These are phyloP conservation scores for Ctenomys sociabilis DNA, from an alignment of 2,113 vertebrate species.

Conservation along the genomic window DNA sequence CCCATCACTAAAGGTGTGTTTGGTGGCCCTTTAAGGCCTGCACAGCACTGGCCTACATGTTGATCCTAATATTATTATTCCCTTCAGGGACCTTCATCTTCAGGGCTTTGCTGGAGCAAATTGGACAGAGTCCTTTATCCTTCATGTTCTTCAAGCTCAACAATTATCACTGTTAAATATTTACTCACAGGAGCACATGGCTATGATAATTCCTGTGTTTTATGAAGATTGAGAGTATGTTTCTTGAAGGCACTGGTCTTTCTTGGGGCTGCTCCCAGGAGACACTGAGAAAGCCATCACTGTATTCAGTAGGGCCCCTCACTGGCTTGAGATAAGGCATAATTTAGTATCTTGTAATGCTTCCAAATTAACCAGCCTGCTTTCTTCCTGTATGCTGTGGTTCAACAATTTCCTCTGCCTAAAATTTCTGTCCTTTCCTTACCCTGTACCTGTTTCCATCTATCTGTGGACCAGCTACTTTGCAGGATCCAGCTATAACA, in stretches of 20 bases:
- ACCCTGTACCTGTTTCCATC: background rate
- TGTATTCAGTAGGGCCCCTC: background rate
- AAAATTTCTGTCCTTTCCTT: background rate
- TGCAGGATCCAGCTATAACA: background rate
- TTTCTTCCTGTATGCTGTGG: background rate
- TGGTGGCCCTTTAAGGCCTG: conserved; percentile 51
- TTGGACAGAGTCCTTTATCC: background rate
- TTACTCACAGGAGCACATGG: background rate
- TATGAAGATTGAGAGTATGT: background rate
- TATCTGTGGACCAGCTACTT: background rate
- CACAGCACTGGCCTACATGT: conserved; percentile 47
- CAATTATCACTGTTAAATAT: background rate
- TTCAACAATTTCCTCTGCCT: background rate
- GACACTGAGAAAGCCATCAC: background rate
- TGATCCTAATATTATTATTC: background rate
- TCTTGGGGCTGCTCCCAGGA: background rate
- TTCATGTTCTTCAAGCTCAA: background rate
- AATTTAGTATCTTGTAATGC: background rate
- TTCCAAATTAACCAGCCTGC: background rate
- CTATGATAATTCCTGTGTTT: background rate
- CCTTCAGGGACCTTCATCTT: background rate
- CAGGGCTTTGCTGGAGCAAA: background rate
- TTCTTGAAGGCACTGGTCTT: background rate
- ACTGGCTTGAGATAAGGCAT: background rate
- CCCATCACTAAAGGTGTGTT: conserved; percentile 58